Conservation (phyloP, 2,797 vertebrate genomes). For the Tolypeutes matacus region DNA sequence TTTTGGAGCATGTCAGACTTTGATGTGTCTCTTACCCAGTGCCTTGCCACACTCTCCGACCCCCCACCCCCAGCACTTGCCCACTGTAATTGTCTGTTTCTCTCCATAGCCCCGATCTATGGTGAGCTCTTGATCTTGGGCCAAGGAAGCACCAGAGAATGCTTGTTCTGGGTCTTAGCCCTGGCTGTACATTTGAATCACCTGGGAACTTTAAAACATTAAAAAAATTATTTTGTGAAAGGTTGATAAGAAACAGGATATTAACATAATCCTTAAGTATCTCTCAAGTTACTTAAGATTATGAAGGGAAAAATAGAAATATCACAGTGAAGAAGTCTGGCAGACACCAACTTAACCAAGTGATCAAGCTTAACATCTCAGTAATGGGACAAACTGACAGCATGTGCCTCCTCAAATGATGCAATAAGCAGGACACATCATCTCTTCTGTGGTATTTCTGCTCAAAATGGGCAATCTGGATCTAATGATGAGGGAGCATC, state of each 20-base stretch:
- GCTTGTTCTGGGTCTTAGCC: background rate
- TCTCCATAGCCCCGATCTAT: background rate
- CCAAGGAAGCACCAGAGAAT: background rate
- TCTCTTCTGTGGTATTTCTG: background rate
- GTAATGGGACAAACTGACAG: background rate
- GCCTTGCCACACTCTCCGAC: too few species aligned
- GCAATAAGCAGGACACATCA: background rate
- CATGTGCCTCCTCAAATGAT: background rate
- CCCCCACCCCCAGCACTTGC: background rate
- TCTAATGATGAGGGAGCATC: background rate
- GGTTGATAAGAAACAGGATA: background rate
- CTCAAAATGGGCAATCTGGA: background rate
- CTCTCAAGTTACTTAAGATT: background rate
- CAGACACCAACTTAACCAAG: background rate
- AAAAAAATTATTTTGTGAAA: background rate
- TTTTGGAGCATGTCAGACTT: background rate
- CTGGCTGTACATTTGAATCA: background rate
- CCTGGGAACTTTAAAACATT: background rate
- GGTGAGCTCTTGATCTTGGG: background rate
- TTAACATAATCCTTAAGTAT: background rate
- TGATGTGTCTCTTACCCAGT: background rate
- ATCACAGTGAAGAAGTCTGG: background rate
- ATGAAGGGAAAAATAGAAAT: background rate
- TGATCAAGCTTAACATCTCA: background rate
- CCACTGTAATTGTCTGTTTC: background rate